Evolutionary conservation across 2,113 vertebrate genomes (phyloP), one percentile per base, ranked within the genome.

Genomic region (Catagonus wagneri): DNA sequence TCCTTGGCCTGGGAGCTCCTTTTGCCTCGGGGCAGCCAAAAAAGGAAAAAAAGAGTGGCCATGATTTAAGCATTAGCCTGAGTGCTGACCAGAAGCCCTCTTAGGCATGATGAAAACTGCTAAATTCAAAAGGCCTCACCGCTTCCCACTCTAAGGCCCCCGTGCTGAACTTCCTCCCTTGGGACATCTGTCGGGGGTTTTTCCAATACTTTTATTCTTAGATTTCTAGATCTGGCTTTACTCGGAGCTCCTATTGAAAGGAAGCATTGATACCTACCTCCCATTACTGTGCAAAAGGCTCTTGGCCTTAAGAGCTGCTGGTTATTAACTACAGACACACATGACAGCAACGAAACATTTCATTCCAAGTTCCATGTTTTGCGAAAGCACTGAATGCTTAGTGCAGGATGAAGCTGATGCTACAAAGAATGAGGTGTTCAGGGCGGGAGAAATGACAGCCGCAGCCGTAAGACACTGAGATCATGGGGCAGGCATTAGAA

Each of bases 191-290:
- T 0, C 71, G 78, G 60, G 75, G 76, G 34, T 3, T 39, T 27
- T 63, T 56, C 72, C 56, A 94, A 52, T 23, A 50, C 16, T 60
- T 69, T 84, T 27, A 44, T 74, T 79, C 79, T 95, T 66, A 60
- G 44, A 25, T 65, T 83, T 50, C 29, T 29, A 65, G 44, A 90
- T 68, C 5, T 68, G 65, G 52, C 84, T 95, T 75, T 92, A 1
- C 56, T 81, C 0, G 1, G 72, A 87, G 74, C 44, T 78, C 61
- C 89, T 74, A 61, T 7, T 83, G 68, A 95, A 95, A 90, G 17
- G 69, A 96, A 93, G 80, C 84, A 60, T 88, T 88, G 96, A 97
- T 96, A 98, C 98, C 98, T 93, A 98, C 98, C 98, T 98, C 89
- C 25, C 54, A 32, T 98, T 91, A 95, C 90, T 56, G 95, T 32